Evolutionary conservation across 2,797 vertebrate genomes (phyloP).

Genomic region (Cynodonichthys magdalenae): DNA sequence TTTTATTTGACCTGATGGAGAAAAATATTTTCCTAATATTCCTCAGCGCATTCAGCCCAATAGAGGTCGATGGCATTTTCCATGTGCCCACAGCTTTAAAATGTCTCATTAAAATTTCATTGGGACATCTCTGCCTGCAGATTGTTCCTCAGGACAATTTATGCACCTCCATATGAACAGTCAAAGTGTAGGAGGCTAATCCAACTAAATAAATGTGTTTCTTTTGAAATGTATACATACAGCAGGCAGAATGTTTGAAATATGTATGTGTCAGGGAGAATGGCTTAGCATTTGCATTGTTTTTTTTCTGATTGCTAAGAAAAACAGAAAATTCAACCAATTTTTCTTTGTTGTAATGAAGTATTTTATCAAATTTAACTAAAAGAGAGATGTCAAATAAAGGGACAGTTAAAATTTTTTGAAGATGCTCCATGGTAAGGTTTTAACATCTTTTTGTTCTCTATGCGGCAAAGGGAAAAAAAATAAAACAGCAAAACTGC

Average conservation of each 20-base stretch:
- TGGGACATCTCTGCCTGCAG: constrained; percentile 8
- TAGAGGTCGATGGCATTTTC: constrained; percentile 17
- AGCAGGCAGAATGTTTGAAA: background rate
- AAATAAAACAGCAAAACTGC: no score
- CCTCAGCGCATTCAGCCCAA: background rate
- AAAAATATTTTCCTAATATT: constrained; percentile 11
- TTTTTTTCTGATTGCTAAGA: no score
- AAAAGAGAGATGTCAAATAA: no score
- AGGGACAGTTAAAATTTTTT: no score
- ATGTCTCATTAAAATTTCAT: constrained; percentile 34
- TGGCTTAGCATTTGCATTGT: no score
- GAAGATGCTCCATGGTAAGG: no score
- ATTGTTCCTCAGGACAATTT: constrained; percentile 14
- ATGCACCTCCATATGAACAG: background rate
- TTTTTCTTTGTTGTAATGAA: no score
- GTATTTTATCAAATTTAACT: no score
- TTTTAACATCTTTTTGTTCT: no score
- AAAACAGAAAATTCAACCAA: no score
- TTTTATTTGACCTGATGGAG: constrained; percentile 23
- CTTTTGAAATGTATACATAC: background rate
- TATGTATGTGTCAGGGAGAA: background rate
- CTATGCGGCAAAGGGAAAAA: no score
- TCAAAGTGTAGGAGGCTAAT: background rate
- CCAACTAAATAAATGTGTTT: background rate
- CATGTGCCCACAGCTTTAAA: constrained; percentile 15